phyloP scores from a whole-genome alignment of 2,888 invertebrate genomes.

The Cephus pygmeus region DNA sequence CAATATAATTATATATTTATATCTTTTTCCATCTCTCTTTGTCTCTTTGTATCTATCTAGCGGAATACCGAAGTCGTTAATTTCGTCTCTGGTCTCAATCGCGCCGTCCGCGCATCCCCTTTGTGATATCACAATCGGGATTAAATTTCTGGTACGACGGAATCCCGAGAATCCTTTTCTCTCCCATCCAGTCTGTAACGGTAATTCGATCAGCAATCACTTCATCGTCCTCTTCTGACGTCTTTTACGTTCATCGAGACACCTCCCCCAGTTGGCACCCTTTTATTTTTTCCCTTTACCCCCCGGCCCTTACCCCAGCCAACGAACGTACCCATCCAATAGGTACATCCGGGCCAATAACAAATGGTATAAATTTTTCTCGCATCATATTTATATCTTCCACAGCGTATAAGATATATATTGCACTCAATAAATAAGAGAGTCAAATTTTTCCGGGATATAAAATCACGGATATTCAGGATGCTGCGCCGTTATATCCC shows the following conservation, averaged over 20 bases:
- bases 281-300: slow-evolving; percentile 16
- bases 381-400: neutral
- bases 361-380: neutral
- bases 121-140: slow-evolving; percentile 22
- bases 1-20: neutral
- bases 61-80: neutral
- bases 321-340: neutral
- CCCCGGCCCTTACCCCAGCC: neutral
- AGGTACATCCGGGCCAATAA: neutral
- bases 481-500: neutral
- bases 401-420: slow-evolving; percentile 9
- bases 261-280: slow-evolving; percentile 5
- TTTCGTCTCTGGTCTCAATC: slow-evolving; percentile 9
- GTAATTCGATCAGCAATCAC: slow-evolving; percentile 44
- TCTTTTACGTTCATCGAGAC: neutral
- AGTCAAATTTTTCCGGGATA: neutral
- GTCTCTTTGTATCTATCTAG: neutral
- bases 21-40: neutral
- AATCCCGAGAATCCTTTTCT: slow-evolving; percentile 39
- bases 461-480: neutral
- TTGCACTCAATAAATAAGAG: neutral
- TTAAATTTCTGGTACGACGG: slow-evolving; percentile 41
- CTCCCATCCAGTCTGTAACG: slow-evolving; percentile 17
- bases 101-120: neutral
- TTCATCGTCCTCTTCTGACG: slow-evolving; percentile 1